These are phyloP conservation scores for Siniperca scherzeri DNA, from an alignment of 2,797 vertebrate species.

Conservation along the genomic window DNA sequence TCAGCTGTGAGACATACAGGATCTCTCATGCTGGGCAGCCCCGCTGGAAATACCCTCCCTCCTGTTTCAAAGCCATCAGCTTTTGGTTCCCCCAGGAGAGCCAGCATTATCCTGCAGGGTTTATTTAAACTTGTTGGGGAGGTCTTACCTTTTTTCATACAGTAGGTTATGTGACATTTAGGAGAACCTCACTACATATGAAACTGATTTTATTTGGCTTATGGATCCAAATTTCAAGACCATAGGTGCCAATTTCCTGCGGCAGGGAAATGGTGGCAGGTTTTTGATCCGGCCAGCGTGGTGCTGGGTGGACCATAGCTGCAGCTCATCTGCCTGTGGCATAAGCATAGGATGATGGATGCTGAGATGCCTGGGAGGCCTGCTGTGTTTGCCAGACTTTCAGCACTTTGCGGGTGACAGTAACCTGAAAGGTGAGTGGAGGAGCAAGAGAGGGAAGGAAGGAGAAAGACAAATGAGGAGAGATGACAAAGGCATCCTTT, in stretches of 20 bases:
- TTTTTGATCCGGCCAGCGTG: constrained; percentile 51
- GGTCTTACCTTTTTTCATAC: constrained; percentile 80
- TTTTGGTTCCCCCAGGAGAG: constrained; percentile 84
- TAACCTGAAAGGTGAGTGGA: constrained; percentile 67
- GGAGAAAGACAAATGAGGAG: constrained; percentile 63
- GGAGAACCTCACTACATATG: constrained; percentile 63
- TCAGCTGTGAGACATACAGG: constrained; percentile 86
- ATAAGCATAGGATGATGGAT: constrained; percentile 44
- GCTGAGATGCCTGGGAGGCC: constrained; percentile 34
- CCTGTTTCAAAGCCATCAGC: constrained; percentile 86
- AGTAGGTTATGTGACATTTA: constrained; percentile 79
- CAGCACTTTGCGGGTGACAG: constrained; percentile 59
- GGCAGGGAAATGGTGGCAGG: constrained; percentile 43
- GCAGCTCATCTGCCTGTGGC: constrained; percentile 61
- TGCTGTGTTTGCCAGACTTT: constrained; percentile 52
- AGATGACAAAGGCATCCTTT: constrained; percentile 70
- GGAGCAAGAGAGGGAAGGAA: constrained; percentile 16
- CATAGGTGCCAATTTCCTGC: constrained; percentile 45
- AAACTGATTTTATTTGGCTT: constrained; percentile 75
- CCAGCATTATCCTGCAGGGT: constrained; percentile 84
- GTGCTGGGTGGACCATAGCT: constrained; percentile 36
- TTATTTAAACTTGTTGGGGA: constrained; percentile 87
- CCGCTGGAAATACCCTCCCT: constrained; percentile 83
- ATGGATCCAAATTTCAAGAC: constrained; percentile 53
- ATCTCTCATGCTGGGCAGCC: constrained; percentile 82